These are phyloP conservation scores for Diabrotica undecimpunctata DNA, from an alignment of 1,140 invertebrate species.

Conservation along the genomic window DNA sequence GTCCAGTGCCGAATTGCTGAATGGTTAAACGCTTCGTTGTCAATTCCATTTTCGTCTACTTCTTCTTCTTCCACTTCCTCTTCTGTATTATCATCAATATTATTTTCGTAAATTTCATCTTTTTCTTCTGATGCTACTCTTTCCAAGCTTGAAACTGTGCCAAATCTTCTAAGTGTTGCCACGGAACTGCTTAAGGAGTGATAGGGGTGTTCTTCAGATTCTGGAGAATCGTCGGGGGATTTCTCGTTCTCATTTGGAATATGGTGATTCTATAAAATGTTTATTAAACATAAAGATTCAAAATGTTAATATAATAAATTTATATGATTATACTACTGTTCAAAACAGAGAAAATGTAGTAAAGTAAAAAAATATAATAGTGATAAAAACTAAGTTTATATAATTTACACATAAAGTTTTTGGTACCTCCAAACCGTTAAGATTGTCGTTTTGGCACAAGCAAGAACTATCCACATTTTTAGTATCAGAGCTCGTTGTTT, in stretches of 20 bases:
- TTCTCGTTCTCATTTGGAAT: constrained; percentile 40
- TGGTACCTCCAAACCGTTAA: background rate
- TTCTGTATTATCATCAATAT: constrained; percentile 29
- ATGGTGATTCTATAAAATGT: constrained; percentile 4
- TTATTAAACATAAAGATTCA: too few relatives aligned
- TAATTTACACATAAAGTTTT: too few relatives aligned
- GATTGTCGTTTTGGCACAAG: background rate
- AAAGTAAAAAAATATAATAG: too few relatives aligned
- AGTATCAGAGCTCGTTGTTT: background rate
- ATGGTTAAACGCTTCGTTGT: constrained; percentile 47
- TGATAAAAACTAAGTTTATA: too few relatives aligned
- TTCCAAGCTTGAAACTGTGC: constrained; percentile 76
- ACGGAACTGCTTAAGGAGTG: constrained; percentile 50
- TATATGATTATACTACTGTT: too few relatives aligned
- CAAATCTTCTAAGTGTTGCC: constrained; percentile 57
- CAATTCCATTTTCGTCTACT: constrained; percentile 44
- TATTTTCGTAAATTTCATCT: constrained; percentile 48
- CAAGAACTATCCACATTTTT: background rate
- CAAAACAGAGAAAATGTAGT: too few relatives aligned
- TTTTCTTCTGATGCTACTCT: constrained; percentile 57
- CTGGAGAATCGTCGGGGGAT: constrained; percentile 55
- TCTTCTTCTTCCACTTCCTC: constrained; percentile 49
- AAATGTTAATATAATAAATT: too few relatives aligned
- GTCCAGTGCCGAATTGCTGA: constrained; percentile 62
- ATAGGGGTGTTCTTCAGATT: constrained; percentile 56